These are phyloP conservation scores for Thaleichthys pacificus DNA, from an alignment of 2,797 vertebrate species.

Conservation along the genomic window DNA sequence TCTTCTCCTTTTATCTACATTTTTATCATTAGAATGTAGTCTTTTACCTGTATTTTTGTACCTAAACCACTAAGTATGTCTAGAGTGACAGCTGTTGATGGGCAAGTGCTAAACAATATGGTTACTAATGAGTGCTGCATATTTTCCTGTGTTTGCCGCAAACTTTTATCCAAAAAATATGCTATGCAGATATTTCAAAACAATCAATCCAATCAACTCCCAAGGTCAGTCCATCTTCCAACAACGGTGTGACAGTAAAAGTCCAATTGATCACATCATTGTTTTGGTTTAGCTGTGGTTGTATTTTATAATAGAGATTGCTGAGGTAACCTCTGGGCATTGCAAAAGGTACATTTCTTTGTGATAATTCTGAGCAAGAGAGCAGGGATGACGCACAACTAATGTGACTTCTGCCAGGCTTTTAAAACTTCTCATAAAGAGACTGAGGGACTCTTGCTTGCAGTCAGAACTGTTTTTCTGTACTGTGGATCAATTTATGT, in stretches of 20 bases:
- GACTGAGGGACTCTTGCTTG: slow-evolving; percentile 7
- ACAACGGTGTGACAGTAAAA: slow-evolving; percentile 17
- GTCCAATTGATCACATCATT: slow-evolving; percentile 24
- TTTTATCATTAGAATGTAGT: too few relatives aligned
- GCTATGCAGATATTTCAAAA: not conserved
- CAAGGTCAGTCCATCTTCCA: slow-evolving; percentile 10
- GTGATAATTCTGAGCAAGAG: slow-evolving; percentile 33
- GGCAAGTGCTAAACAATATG: too few relatives aligned
- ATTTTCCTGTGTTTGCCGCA: too few relatives aligned
- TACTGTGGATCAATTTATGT: slow-evolving; percentile 30
- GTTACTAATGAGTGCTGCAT: too few relatives aligned
- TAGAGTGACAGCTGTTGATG: too few relatives aligned
- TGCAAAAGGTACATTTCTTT: slow-evolving; percentile 15
- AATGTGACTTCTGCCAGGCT: slow-evolving; percentile 29
- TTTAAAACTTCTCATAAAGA: slow-evolving; percentile 31
- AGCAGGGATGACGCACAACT: slow-evolving; percentile 26
- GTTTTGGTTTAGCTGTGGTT: slow-evolving; percentile 30
- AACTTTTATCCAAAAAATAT: not conserved
- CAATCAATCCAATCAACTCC: slow-evolving; percentile 32
- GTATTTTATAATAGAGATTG: not conserved
- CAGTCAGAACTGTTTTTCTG: slow-evolving; percentile 17
- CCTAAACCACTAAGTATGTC: too few relatives aligned
- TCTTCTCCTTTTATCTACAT: too few relatives aligned
- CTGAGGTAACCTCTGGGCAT: slow-evolving; percentile 8
- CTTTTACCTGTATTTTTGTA: too few relatives aligned